Base-by-base conservation (phyloP, 2,797 vertebrate species). In the Tiaroga cobitis region DNA sequence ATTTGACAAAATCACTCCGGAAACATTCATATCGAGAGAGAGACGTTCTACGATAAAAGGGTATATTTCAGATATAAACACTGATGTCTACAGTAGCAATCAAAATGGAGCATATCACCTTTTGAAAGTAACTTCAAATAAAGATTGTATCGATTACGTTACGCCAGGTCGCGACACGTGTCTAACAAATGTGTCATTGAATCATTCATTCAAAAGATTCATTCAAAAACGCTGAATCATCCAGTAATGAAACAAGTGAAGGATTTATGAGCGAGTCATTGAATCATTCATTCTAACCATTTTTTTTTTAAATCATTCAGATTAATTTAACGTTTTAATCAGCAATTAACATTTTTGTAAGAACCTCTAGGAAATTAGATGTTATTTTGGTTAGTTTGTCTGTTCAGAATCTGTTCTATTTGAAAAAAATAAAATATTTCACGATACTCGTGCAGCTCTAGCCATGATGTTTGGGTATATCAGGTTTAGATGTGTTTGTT, bases 351-450 rank as follows among this genome's bases (percentile, higher is more conserved):
- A 59, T 59, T n/a, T 54, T 61, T 5, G 24, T 61, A 4, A 26
- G 24, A 26, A 11, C 24, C 56, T 61, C 10, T 13, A 61, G 56
- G 13, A 26, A 61, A n/a, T 61, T 0, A 61, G 4, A 26, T 59
- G 56, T n/a, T 59, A n/a, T 5, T 59, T n/a, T 59, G 21, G n/a
- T 24, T 59, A n/a, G 21, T 11, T 11, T 24, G 56, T 59, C 8
- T 56, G 8, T 59, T 59, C 56, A 61, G 10, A 13, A 61, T 61
- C 46, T 43, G 41, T 43, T 49, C 24, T 59, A 13, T 59, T n/a
- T n/a, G 24, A 11, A 59, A n/a, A 24, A 0, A n/a, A n/a, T 13
- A 4, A 59, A 0, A 11, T 0, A 59, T 10, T 0, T 24, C 16
- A 46, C 3, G 3, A n/a, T 2, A 21, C 54, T 56, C n/a, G 10